phyloP scores from a whole-genome alignment of 1,140 invertebrate species.

The Drosophila albomicans region DNA sequence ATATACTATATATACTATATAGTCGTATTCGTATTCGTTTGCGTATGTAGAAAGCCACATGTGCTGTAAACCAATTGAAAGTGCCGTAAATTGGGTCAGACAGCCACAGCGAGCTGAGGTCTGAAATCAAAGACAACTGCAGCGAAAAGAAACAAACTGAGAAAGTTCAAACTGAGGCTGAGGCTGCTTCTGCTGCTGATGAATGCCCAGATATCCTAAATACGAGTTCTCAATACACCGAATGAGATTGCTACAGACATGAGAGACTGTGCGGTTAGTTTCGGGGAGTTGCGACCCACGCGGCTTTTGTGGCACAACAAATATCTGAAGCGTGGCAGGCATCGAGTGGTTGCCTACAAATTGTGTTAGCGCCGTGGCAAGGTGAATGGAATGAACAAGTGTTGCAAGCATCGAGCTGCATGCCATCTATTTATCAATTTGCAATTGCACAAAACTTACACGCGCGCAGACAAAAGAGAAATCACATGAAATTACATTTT shows the following conservation, averaged over 20 bases:
- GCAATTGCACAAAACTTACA: constrained; percentile 56
- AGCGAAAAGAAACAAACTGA: background rate
- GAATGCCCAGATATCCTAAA: background rate
- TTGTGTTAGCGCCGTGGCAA: constrained; percentile 25
- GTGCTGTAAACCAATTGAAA: constrained; percentile 73
- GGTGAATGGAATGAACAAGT: background rate
- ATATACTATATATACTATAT: background rate
- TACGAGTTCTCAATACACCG: background rate
- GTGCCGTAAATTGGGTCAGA: constrained; percentile 80
- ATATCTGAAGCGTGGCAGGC: constrained; percentile 69
- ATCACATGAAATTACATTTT: constrained; percentile 78
- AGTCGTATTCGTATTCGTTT: no score
- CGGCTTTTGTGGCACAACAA: constrained; percentile 60
- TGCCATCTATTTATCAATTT: constrained; percentile 78
- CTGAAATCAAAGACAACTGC: constrained; percentile 38
- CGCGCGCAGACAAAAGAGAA: constrained; percentile 66
- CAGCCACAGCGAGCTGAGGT: constrained; percentile 18
- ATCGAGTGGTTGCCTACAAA: constrained; percentile 69
- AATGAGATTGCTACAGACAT: background rate
- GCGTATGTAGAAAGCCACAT: constrained; percentile 53
- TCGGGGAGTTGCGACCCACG: constrained; percentile 10
- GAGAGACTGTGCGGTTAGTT: background rate
- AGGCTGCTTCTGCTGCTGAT: background rate
- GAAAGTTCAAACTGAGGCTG: background rate
- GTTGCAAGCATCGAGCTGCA: constrained; percentile 35